Conservation (phyloP, 2,888 invertebrate species). For the Nephrotoma flavescens region DNA sequence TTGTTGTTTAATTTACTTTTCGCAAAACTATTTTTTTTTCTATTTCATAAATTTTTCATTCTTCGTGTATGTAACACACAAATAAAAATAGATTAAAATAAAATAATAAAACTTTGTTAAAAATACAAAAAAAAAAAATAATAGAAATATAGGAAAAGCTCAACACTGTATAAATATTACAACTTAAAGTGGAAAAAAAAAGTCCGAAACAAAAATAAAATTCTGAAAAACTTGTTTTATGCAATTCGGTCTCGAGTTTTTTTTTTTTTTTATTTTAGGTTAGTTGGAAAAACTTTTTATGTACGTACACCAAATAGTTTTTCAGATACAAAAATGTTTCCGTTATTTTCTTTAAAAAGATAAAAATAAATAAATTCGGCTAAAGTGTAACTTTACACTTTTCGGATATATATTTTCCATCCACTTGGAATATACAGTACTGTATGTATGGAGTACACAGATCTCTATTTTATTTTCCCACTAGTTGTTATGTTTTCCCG, state of each 20-base stretch:
- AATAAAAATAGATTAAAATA: neutral
- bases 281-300: neutral
- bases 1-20: neutral
- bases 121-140: neutral
- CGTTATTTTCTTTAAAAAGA: neutral
- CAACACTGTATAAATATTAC: neutral
- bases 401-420: neutral
- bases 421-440: neutral
- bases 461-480: neutral
- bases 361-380: neutral
- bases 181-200: neutral
- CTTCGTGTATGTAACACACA: neutral
- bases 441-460: neutral
- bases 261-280: neutral
- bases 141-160: neutral
- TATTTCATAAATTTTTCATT: neutral
- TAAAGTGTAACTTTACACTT: neutral
- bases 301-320: neutral
- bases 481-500: neutral
- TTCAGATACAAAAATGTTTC: neutral
- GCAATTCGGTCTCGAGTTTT: neutral
- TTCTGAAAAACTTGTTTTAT: neutral
- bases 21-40: neutral
- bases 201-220: neutral
- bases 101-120: neutral